Evolutionary conservation across 2,888 invertebrate genomes (phyloP), one percentile per base, ranked within the genome.

Genomic region (Synanthedon andrenaeformis): DNA sequence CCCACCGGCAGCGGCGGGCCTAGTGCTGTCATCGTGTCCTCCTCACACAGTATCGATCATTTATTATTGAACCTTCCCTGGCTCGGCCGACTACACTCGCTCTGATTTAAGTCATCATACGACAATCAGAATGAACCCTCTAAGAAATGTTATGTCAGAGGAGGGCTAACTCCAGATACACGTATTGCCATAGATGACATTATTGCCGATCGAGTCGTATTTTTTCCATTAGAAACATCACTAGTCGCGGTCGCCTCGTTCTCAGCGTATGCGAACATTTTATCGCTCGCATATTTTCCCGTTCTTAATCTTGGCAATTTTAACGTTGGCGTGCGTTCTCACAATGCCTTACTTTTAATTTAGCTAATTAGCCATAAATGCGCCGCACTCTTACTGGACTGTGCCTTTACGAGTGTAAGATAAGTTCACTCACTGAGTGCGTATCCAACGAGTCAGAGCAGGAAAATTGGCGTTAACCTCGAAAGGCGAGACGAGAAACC

Each of bases 251-350:
- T 6, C 45, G 45, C 45, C 13, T n/a, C 45, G 14, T 45, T 45
- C n/a, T 45, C 3, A 12, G 11, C 45, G 13, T 13, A 45, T 13
- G 45, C 45, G 14, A 45, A 14, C 49, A 49, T 57, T 57, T 54
- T 59, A 55, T 55, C 53, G 45, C 45, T 13, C 48, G 53, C 55
- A 56, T 55, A 57, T 53, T 55, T 57, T 49, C 45, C 14, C 13
- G n/a, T 45, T 6, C 42, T 23, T 23, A 42, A 42, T 42, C 42
- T 23, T 23, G 23, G 13, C 42, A 42, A 42, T 42, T 42, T 42
- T 23, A 12, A 13, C 45, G 45, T 45, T 45, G 12, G 45, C 45
- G 45, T 13, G 12, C 45, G n/a, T 45, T 45, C 13, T n/a, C 5
- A 45, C 8, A 45, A 13, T 45, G 45, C 6, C 14, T 45, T 45